Evolutionary conservation across 2,797 vertebrate species (phyloP).

Genomic region (Zenarchopterus dispar): DNA sequence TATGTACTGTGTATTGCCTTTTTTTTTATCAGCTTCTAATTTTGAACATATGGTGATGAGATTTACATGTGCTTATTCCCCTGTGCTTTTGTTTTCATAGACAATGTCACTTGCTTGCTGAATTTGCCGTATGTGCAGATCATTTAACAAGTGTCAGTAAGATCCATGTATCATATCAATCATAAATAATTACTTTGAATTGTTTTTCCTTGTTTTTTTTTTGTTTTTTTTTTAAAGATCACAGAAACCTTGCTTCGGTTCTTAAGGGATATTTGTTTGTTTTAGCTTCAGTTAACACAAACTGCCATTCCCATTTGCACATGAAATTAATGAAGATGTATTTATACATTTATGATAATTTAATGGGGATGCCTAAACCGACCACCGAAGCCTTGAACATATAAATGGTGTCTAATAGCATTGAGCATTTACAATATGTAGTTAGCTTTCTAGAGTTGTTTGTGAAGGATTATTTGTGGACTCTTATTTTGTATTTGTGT

Average conservation of each 20-base stretch:
- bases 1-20: conserved; percentile 72
- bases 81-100: conserved; percentile 66
- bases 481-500: conserved; percentile 83
- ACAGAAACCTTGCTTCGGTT: conserved; percentile 75
- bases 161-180: conserved; percentile 64
- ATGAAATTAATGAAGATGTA: conserved; percentile 84
- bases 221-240: conserved; percentile 45
- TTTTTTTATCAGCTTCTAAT: conserved; percentile 39
- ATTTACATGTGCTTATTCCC: conserved; percentile 61
- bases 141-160: conserved; percentile 72
- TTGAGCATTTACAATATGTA: conserved; percentile 80
- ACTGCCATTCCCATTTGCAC: conserved; percentile 84
- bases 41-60: conserved; percentile 65
- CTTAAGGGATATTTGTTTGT: conserved; percentile 83
- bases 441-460: conserved; percentile 80
- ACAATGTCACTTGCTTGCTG: conserved; percentile 76
- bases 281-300: conserved; percentile 75
- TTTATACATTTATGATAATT: conserved; percentile 85
- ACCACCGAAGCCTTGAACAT: conserved; percentile 78
- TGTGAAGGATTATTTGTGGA: conserved; percentile 80
- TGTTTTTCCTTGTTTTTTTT: conserved; percentile 68
- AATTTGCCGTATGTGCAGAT: conserved; percentile 70
- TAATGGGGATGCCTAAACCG: conserved; percentile 81
- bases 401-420: conserved; percentile 80
- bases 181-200: conserved; percentile 57